Percentiles rank a stretch among this genome's conserved stretches.
phyloP scores from a whole-genome alignment of 2,797 vertebrate genomes.

The Bufotes viridis region DNA sequence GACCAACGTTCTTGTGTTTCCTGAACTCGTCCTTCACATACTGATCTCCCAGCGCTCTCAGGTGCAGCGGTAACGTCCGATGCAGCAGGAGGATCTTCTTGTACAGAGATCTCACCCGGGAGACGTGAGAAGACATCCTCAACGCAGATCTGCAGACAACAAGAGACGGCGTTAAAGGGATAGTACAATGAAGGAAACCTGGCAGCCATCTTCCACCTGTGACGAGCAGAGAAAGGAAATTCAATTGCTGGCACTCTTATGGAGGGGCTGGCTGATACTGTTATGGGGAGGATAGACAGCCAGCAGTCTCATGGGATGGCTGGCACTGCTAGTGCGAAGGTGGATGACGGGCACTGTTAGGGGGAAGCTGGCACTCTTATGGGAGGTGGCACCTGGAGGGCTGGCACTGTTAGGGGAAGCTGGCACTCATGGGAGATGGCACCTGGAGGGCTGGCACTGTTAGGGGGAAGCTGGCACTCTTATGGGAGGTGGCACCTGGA shows the following conservation, averaged over 20 bases:
- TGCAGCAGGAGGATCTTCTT: slow-evolving; percentile 82
- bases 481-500: too few species aligned
- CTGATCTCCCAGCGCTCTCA: slow-evolving; percentile 82
- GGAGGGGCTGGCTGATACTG: background rate
- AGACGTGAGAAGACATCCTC: slow-evolving; percentile 67
- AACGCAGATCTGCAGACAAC: background rate
- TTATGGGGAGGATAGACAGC: background rate
- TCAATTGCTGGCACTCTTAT: background rate
- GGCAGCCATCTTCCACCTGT: too few species aligned
- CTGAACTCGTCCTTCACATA: slow-evolving; percentile 92
- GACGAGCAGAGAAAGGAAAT: too few species aligned
- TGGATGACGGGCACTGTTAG: too few species aligned
- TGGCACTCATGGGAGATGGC: too few species aligned
- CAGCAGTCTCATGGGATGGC: background rate
- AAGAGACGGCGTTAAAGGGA: background rate
- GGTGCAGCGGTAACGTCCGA: slow-evolving; percentile 80
- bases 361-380: too few species aligned
- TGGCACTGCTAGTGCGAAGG: too few species aligned
- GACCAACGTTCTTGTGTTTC: slow-evolving; percentile 75
- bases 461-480: too few species aligned
- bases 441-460: too few species aligned
- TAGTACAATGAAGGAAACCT: background rate
- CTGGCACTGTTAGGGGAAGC: too few species aligned
- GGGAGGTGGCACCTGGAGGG: too few species aligned
- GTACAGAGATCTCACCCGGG: slow-evolving; percentile 77